Evolutionary conservation across 2,113 vertebrate genomes (phyloP), one percentile per base, ranked within the genome.

Genomic region (Varanus komodoensis): DNA sequence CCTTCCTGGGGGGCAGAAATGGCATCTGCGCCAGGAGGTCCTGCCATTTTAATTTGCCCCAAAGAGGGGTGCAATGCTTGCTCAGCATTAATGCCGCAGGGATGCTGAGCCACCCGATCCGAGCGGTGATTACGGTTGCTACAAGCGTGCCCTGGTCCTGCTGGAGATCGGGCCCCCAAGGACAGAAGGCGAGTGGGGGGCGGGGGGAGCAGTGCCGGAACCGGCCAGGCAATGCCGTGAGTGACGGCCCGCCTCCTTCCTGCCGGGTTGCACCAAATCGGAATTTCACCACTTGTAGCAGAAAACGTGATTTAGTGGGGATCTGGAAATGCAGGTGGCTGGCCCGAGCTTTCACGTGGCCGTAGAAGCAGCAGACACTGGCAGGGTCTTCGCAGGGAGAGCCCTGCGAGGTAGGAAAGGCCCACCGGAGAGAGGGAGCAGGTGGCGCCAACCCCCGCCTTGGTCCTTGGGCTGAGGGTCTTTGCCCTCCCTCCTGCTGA

Each of bases 271-370:
- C 3, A 34, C 87, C 2, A 0, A 1, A 0, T 48, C 61, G 69
- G 82, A 67, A 61, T 77, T 8, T 1, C 67, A 8, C 54, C 19
- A 0, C 0, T 11, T 32, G 0, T 4, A 54, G 78, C 8, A 9
- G 81, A n/a, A 86, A 80, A 67, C 17, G 21, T 3, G 77, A 79
- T 50, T 27, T 23, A 14, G 3, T 50, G 44, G 77, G 8, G 6
- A 27, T 50, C n/a, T 79, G 6, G 77, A 8, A 25, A 79, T 12
- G 52, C 27, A 79, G 12, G 44, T 50, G 29, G 77, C 38, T 3
- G 38, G 38, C 38, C 38, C 38, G 2, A 44, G 38, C 38, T 44
- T 44, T 44, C 38, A 44, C 38, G 3, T 44, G 38, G 38, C 38
- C 38, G 38, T 44, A 44, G 38, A 44, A 44, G 38, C 38, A 44